A percentile compares a stretch with the other conserved stretches of the same genome.
Conservation (phyloP, 2,888 invertebrate species). For the Tuta absoluta region DNA sequence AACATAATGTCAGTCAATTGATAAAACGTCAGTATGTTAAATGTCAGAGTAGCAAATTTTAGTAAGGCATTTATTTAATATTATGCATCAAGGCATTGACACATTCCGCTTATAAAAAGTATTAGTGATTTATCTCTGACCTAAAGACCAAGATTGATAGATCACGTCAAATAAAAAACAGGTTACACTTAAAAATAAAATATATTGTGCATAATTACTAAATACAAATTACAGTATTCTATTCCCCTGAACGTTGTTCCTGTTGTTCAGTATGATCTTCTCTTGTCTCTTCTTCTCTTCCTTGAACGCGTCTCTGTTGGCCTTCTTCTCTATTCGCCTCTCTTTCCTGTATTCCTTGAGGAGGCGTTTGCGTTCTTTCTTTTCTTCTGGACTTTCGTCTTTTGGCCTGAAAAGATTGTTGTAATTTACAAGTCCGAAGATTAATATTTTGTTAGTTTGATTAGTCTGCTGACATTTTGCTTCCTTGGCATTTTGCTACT, state of each 20-base stretch:
- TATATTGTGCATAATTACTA: slow-evolving; percentile 13
- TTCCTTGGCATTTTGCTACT: slow-evolving; percentile 46
- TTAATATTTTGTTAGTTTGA: too few species aligned
- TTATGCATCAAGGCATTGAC: too few species aligned
- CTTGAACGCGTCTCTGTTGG: slow-evolving; percentile 90
- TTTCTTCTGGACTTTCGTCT: slow-evolving; percentile 89
- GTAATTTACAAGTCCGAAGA: background rate
- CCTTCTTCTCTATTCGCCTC: slow-evolving; percentile 90
- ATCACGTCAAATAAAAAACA: background rate
- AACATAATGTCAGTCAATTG: too few species aligned
- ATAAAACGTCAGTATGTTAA: too few species aligned
- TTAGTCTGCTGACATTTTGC: too few species aligned
- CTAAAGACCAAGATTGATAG: too few species aligned
- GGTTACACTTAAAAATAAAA: slow-evolving; percentile 34
- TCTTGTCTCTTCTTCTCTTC: slow-evolving; percentile 91
- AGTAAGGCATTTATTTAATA: too few species aligned
- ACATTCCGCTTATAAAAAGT: too few species aligned
- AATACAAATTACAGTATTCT: slow-evolving; percentile 75
- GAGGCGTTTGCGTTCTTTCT: slow-evolving; percentile 87
- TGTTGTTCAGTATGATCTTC: slow-evolving; percentile 89
- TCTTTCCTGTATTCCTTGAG: slow-evolving; percentile 90
- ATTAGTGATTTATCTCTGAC: too few species aligned
- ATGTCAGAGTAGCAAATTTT: too few species aligned
- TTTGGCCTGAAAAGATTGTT: slow-evolving; percentile 78
- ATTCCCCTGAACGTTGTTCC: slow-evolving; percentile 87